Base-by-base conservation (phyloP, 2,113 vertebrate species). In the Eolophus roseicapilla region DNA sequence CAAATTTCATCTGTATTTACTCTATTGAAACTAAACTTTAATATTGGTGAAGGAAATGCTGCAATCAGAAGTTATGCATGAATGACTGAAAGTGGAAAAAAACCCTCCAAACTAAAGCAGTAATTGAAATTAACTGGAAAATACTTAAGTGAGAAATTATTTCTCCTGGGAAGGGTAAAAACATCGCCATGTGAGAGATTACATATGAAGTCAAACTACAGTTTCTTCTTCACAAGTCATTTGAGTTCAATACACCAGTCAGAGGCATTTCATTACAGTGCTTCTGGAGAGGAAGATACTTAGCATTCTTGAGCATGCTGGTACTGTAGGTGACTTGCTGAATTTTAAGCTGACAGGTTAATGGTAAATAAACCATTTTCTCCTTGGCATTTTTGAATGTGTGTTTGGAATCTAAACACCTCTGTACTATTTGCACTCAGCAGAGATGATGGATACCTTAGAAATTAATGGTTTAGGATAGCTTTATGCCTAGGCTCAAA, bases 281-380 rank as follows among this genome's bases (percentile, higher is more conserved):
- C 24, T 81, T 65, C 80, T 43, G 82, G 76, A 69, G 59, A 85
- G 57, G 76, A 92, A 76, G 86, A 27, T 50, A 67, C 33, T 96
- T 78, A 92, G 84, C 39, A 86, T 90, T 79, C 88, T 83, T 52
- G 73, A 93, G 79, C 95, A 69, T 65, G 83, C 83, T 76, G 52
- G 35, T 69, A 44, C 76, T 90, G 62, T 44, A 91, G 80, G 63
- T 84, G 95, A 75, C 73, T 92, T 2, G 24, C 80, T 86, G 90
- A 90, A 93, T 95, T 93, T 82, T 86, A 96, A 76, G 62, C 71
- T 92, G 93, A 73, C 75, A 83, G 33, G 49, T 93, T 96, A 90
- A 86, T 84, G 53, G 90, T 84, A 97, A 95, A 95, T 90, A 96
- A 96, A 86, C 39, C 27, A 83, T 82, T 86, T 94, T 92, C 73